Evolutionary conservation across 2,113 vertebrate genomes (phyloP).

Genomic region (Salminus brasiliensis): DNA sequence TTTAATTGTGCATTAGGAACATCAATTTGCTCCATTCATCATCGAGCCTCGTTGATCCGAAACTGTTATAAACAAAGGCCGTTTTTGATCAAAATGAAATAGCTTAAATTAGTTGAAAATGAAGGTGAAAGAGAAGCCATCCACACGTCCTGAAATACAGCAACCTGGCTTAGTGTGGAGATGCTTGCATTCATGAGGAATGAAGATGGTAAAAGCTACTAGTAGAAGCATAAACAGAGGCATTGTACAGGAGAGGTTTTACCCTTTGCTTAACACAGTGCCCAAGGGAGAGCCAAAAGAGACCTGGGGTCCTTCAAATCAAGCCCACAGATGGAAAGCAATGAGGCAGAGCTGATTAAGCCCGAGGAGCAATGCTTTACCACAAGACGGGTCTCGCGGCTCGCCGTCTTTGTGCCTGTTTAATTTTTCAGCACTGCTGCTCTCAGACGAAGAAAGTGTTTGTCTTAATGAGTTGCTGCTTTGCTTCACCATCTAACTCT

Average conservation of each 20-base stretch:
- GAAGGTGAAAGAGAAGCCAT: not conserved
- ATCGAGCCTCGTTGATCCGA: not conserved
- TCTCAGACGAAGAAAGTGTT: constrained; percentile 35
- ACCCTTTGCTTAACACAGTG: not conserved
- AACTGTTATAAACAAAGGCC: not conserved
- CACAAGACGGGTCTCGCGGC: constrained; percentile 15
- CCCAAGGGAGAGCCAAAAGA: not conserved
- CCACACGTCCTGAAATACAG: not conserved
- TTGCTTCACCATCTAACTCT: constrained; percentile 10
- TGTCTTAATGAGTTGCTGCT: constrained; percentile 30
- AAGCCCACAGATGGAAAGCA: constrained; percentile 2
- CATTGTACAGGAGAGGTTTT: constrained; percentile 1
- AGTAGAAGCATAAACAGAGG: not conserved
- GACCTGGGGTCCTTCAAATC: constrained; percentile 14
- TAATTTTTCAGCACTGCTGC: constrained; percentile 35
- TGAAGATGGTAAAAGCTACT: not conserved
- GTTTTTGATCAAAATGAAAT: not conserved
- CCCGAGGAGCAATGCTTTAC: constrained; percentile 26
- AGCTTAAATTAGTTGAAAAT: not conserved
- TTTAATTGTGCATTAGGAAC: not conserved
- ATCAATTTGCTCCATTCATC: not conserved
- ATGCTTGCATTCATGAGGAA: not conserved
- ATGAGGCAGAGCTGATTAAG: constrained; percentile 12
- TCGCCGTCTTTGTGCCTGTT: constrained; percentile 1
- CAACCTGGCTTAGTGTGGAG: not conserved